Base-by-base conservation (phyloP, 2,797 vertebrate genomes). In the Oreochromis mossambicus region DNA sequence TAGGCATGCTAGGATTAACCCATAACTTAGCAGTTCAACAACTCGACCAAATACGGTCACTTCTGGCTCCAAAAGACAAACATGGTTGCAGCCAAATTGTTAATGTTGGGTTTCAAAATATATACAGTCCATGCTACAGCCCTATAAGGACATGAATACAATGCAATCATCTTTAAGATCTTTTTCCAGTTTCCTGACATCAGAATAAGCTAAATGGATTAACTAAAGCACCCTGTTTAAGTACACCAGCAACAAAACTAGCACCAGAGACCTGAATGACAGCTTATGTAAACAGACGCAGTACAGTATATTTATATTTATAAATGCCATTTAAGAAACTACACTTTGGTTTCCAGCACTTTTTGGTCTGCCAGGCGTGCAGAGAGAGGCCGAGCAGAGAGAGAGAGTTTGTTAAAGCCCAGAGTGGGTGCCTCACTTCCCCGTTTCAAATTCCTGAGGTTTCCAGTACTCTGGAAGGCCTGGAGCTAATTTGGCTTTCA, bases 401-500 rank as follows among this genome's bases (percentile, higher is more conserved):
- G 79, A 68, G 85, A 48, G 83, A 91, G 89, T 87, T 88, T 87
- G 90, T 94, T 91, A 89, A 92, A 92, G 81, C 84, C 88, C 84
- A 84, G 54, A 89, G 80, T 89, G 84, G 87, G 90, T 91, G 86
- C 70, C 85, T 90, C 70, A 81, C 91, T 94, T 93, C 83, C 78
- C 91, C n/a, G 5, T 89, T 85, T 92, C 85, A 93, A 90, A 96
- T 96, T 96, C 95, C 92, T 96, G 96, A 95, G 96, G 95, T 95
- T 96, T 95, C 41, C 80, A 85, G 85, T 10, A 13, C 79, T 81
- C 56, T 89, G 86, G 58, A 92, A 94, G 84, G 94, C 95, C 95
- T 96, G 95, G 90, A 95, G 94, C 94, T 95, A 91, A 94, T 97
- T 96, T 95, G 89, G 86, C 86, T 90, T 94, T 95, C 87, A 93